Evolutionary conservation across 2,797 vertebrate genomes (phyloP), one percentile per base, ranked within the genome.

Genomic region (Danio kyathit): DNA sequence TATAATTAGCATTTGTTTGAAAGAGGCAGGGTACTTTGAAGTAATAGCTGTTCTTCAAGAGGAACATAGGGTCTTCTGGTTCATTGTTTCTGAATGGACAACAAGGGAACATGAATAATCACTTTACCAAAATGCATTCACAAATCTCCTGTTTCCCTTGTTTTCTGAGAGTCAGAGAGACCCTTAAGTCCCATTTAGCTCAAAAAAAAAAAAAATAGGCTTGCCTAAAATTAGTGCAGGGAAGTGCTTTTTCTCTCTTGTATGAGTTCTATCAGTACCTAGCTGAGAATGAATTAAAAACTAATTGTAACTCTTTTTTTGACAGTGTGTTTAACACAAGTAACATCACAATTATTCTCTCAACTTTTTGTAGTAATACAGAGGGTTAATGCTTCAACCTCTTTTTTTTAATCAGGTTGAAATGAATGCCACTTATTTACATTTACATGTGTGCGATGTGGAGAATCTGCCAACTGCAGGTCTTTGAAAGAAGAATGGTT

Each of bases 161-260:
- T 63, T 40, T 75, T 63, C 59, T 40, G 19, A 14, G 7, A 51
- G 3, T 52, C 29, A 19, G 29, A 64, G 59, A 71, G n/a, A 71
- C 38, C 51, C n/a, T 56, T 43, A 71, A 56, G 67, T 75, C 44
- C 29, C 46, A 40, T 51, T 75, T 63, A 75, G 16, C 46, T 59
- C 1, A 40, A 13, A 41, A 72, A 57, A 72, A 57, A 38, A 6
- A 52, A 44, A 4, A 19, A 13, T 1, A 17, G 21, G n/a, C 16
- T n/a, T 19, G 44, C 16, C 13, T 40, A 40, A 74, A 74, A 19
- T 41, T 71, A 67, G 38, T 54, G n/a, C 29, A 71, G 6, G 10
- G 49, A 4, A 40, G 41, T 19, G 13, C 4, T 71, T 54, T n/a
- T 12, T 54, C n/a, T 29, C 6, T 41, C 11, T 38, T 16, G 14